A percentile compares a stretch with the other conserved stretches of the same genome.
phyloP scores from a whole-genome alignment of 2,113 vertebrate genomes.

The Clinocottus analis region DNA sequence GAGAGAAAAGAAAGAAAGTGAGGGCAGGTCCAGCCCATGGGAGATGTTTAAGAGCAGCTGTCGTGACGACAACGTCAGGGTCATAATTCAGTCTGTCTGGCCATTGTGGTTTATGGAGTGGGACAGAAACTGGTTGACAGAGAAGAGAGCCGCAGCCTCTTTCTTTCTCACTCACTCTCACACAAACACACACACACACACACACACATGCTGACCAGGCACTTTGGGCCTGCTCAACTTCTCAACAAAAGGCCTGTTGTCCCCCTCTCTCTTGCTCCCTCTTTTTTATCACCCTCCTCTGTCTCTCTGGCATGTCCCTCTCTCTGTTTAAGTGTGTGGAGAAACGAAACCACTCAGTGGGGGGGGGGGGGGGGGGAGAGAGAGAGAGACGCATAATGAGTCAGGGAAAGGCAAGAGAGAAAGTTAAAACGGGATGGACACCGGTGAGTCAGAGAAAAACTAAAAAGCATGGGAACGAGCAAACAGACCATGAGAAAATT shows the following conservation, averaged over 20 bases:
- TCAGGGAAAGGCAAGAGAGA: conserved; percentile 1
- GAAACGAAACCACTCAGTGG: conserved; percentile 44
- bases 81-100: conserved; percentile 66
- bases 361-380: no score
- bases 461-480: conserved; percentile 5
- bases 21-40: conserved; percentile 40
- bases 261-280: conserved; percentile 69
- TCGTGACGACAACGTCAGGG: conserved; percentile 57
- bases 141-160: conserved; percentile 39
- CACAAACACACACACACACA: no score
- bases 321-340: conserved; percentile 52
- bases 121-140: conserved; percentile 71
- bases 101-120: conserved; percentile 66
- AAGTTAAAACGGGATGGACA: neutral
- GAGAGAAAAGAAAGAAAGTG: conserved; percentile 31
- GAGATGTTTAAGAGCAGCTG: conserved; percentile 65
- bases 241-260: conserved; percentile 90
- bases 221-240: conserved; percentile 80
- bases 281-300: conserved; percentile 69
- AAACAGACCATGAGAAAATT: conserved; percentile 21
- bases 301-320: conserved; percentile 45
- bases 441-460: neutral
- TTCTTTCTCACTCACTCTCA: no score
- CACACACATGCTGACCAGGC: conserved; percentile 80
- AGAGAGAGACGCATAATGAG: conserved; percentile 23